These are phyloP conservation scores for Allobates femoralis DNA, from an alignment of 2,797 vertebrate species.

Conservation along the genomic window DNA sequence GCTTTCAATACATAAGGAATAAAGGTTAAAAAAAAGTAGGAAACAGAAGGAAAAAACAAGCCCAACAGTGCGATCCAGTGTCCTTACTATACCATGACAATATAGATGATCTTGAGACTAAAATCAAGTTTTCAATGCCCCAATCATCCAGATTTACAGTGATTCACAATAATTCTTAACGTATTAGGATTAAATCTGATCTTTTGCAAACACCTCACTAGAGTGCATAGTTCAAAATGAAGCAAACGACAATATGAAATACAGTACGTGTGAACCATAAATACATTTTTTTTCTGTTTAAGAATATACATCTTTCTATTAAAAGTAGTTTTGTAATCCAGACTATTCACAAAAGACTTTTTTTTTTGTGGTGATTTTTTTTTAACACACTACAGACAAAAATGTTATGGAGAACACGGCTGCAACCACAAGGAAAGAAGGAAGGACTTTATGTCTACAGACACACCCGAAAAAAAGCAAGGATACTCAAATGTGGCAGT, in stretches of 20 bases:
- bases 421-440: conserved; percentile 79
- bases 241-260: conserved; percentile 89
- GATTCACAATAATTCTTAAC: conserved; percentile 16
- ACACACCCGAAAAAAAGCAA: conserved; percentile 74
- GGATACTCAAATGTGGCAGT: conserved; percentile 79
- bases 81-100: background rate
- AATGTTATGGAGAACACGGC: conserved; percentile 80
- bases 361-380: conserved; percentile 79
- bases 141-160: conserved; percentile 1
- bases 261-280: conserved; percentile 85
- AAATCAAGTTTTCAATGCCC: conserved; percentile 18
- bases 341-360: conserved; percentile 83
- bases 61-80: background rate
- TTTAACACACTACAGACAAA: conserved; percentile 80
- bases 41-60: background rate
- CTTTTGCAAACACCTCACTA: conserved; percentile 85
- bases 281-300: conserved; percentile 74
- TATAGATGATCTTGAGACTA: background rate
- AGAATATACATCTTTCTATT: conserved; percentile 82
- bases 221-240: conserved; percentile 99
- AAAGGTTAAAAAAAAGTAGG: background rate
- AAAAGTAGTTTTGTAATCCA: conserved; percentile 83
- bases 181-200: conserved; percentile 68
- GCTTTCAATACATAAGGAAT: background rate
- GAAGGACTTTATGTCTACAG: conserved; percentile 66